Conservation (phyloP, 2,797 vertebrate species). For the Coendou prehensilis region DNA sequence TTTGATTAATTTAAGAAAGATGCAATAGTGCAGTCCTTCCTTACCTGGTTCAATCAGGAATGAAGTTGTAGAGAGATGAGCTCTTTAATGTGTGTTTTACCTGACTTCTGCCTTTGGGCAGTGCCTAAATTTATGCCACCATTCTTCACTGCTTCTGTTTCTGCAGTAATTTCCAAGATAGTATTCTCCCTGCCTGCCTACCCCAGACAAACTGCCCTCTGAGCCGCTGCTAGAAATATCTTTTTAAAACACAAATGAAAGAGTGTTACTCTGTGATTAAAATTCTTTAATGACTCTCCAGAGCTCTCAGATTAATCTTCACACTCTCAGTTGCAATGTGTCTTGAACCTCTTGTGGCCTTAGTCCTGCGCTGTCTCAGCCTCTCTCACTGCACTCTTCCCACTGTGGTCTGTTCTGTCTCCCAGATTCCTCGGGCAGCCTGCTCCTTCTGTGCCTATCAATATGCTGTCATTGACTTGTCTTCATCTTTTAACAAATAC, state of each 20-base stretch:
- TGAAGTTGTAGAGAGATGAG: background rate
- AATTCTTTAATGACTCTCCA: background rate
- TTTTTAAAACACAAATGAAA: slow-evolving; percentile 45
- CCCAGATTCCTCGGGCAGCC: background rate
- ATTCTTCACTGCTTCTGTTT: background rate
- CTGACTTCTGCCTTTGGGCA: slow-evolving; percentile 4
- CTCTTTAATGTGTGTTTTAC: background rate
- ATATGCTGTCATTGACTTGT: background rate
- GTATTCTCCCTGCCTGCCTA: background rate
- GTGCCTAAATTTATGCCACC: background rate
- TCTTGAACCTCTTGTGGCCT: background rate
- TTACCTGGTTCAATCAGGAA: background rate
- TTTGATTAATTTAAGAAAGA: background rate
- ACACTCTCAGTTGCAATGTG: background rate
- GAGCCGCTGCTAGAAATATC: background rate
- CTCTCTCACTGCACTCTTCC: background rate
- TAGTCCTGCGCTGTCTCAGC: background rate
- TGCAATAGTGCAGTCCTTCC: background rate
- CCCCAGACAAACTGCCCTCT: background rate
- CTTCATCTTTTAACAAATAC: slow-evolving; percentile 4
- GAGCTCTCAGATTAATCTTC: background rate
- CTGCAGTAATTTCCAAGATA: background rate
- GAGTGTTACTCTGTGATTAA: background rate
- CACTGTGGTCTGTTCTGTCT: background rate
- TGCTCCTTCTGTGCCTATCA: too few relatives aligned